Base-by-base conservation (phyloP, 2,797 vertebrate species). In the Manis javanica region DNA sequence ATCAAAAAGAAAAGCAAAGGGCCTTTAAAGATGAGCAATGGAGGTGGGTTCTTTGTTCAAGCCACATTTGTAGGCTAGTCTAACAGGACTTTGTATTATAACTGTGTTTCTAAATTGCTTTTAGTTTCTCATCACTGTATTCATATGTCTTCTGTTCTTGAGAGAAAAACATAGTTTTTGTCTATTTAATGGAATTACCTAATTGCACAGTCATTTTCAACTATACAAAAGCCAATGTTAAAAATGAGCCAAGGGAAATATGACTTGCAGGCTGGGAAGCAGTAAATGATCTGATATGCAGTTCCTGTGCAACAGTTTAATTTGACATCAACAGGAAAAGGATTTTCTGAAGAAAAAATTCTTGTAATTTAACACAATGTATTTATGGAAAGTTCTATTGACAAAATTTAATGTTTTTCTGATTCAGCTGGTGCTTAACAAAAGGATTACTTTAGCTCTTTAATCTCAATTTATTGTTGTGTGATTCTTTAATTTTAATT, bases 161-260 rank as follows among this genome's bases (percentile, higher is more conserved):
- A 94, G 46, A 96, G 71, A 88, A 92, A 94, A 96, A 8, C 57
- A 61, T 59, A 61, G 55, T 88, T 88, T 95, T 74, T 42, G 37
- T 84, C 59, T 91, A 95, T 77, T 93, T 87, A 85, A 90, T 46
- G 95, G 31, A 94, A 84, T 94, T 90, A 72, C 55, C 42, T 97
- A 92, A 90, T 97, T 97, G 78, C 78, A 87, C 26, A 88, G 57
- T 96, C n/a, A 55, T 87, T 93, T 97, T 94, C 55, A 92, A 53
- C 57, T n/a, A 77, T 24, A 94, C 34, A 96, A 94, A 95, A 96
- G 61, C 72, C 61, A 72, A 72, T 24, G 55, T 88, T 90, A 81
- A 89, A 91, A 92, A 68, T 69, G 55, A 97, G 34, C 66, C 59
- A 78, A 75, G 7, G 49, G 46, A 81, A 95, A 82, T 92, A 74